phyloP scores from a whole-genome alignment of 2,888 invertebrate species.

The Clostera curtula region DNA sequence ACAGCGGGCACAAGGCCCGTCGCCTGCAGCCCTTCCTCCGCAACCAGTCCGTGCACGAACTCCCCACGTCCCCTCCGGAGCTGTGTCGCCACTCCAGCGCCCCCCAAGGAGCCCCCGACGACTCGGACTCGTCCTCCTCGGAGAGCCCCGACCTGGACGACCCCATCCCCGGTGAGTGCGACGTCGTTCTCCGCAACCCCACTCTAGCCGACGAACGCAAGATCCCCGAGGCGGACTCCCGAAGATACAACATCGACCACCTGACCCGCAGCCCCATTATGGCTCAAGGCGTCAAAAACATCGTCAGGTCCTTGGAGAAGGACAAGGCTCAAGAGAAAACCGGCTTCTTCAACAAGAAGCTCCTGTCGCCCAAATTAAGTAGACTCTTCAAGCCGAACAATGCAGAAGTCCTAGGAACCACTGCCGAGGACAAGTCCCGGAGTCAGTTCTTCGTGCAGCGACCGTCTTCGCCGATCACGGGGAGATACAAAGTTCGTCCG shows the following conservation, averaged over 20 bases:
- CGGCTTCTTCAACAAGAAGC: conserved; percentile 52
- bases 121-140: conserved; percentile 25
- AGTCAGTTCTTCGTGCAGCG: conserved; percentile 62
- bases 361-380: conserved; percentile 61
- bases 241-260: conserved; percentile 48
- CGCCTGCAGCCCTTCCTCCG: conserved; percentile 51
- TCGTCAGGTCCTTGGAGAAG: conserved; percentile 32
- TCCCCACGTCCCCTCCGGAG: no score
- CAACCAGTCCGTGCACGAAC: conserved; percentile 64
- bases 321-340: conserved; percentile 40
- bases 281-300: conserved; percentile 40
- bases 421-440: conserved; percentile 39
- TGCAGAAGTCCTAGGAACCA: conserved; percentile 35
- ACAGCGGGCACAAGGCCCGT: conserved; percentile 8
- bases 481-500: conserved; percentile 47
- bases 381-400: conserved; percentile 54
- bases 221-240: conserved; percentile 37
- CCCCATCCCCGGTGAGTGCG: conserved; percentile 42
- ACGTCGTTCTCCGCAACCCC: conserved; percentile 34
- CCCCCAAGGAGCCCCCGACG: no score
- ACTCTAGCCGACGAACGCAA: conserved; percentile 30
- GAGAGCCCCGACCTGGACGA: no score
- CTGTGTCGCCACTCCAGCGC: no score
- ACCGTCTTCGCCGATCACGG: conserved; percentile 42
- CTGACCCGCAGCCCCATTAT: conserved; percentile 34